Conservation (phyloP, 2,888 invertebrate genomes). For the Erebia epiphron region DNA sequence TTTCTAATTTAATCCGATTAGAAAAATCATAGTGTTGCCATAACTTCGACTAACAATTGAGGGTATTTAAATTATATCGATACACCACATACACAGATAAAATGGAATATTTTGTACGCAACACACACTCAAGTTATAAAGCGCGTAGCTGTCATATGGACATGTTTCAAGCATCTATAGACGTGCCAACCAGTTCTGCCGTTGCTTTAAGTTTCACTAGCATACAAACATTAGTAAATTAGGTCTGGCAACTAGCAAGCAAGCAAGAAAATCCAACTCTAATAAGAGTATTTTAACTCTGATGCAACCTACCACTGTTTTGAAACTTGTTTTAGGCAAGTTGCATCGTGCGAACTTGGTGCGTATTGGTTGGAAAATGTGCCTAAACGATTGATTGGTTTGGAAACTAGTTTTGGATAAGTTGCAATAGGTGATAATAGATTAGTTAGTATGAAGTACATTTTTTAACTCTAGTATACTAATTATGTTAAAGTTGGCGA, state of each 20-base stretch:
- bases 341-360: too few relatives aligned
- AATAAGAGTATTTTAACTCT: too few relatives aligned
- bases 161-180: conserved; percentile 22
- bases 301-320: too few relatives aligned
- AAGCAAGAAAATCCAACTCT: too few relatives aligned
- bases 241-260: too few relatives aligned
- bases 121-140: conserved; percentile 47
- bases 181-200: conserved; percentile 2
- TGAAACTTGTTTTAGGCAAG: too few relatives aligned
- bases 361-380: too few relatives aligned
- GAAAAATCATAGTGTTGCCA: conserved; percentile 5
- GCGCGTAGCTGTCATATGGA: conserved; percentile 39
- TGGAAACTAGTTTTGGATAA: too few relatives aligned
- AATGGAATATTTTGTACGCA: conserved; percentile 64
- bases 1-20: not conserved
- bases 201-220: not conserved
- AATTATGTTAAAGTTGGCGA: not conserved
- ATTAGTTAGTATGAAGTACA: too few relatives aligned
- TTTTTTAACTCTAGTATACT: not conserved
- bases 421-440: too few relatives aligned
- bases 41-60: conserved; percentile 24
- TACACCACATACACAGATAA: conserved; percentile 41
- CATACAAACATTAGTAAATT: too few relatives aligned
- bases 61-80: conserved; percentile 30
- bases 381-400: too few relatives aligned